phyloP scores from a whole-genome alignment of 1,140 invertebrate species.

The Dreissena polymorpha region DNA sequence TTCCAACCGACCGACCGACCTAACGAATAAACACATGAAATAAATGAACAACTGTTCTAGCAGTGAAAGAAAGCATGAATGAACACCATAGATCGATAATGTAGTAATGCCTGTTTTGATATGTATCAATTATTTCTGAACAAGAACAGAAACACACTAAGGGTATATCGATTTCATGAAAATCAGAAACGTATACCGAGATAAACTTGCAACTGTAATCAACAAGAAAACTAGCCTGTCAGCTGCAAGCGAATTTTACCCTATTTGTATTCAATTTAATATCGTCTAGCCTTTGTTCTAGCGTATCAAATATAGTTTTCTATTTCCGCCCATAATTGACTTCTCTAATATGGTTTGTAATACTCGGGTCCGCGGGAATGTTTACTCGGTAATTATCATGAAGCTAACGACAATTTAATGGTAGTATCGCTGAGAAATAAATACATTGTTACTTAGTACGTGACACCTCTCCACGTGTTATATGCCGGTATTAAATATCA shows the following conservation, averaged over 20 bases:
- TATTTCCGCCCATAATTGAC: conserved; percentile 25
- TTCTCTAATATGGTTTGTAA: background rate
- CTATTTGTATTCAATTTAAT: conserved; percentile 42
- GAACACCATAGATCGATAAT: too few species aligned
- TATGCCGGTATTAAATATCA: too few species aligned
- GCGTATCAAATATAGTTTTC: conserved; percentile 30
- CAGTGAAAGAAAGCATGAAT: too few species aligned
- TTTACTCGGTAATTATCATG: background rate
- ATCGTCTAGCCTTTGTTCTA: conserved; percentile 8
- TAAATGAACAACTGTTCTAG: too few species aligned
- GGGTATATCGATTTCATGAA: conserved; percentile 42
- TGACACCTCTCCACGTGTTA: too few species aligned
- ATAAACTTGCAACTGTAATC: conserved; percentile 81
- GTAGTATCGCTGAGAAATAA: too few species aligned
- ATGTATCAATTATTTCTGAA: too few species aligned
- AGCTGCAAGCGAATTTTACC: conserved; percentile 36
- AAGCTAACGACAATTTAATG: background rate
- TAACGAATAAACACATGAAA: too few species aligned
- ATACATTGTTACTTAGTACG: too few species aligned
- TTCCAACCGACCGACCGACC: too few species aligned
- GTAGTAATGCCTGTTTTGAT: too few species aligned
- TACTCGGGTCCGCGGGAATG: background rate
- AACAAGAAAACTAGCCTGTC: conserved; percentile 43
- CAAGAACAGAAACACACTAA: too few species aligned
- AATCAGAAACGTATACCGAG: conserved; percentile 86